Evolutionary conservation across 2,797 vertebrate species (phyloP), one percentile per base, ranked within the genome.

Genomic region (Pangasius macronema): DNA sequence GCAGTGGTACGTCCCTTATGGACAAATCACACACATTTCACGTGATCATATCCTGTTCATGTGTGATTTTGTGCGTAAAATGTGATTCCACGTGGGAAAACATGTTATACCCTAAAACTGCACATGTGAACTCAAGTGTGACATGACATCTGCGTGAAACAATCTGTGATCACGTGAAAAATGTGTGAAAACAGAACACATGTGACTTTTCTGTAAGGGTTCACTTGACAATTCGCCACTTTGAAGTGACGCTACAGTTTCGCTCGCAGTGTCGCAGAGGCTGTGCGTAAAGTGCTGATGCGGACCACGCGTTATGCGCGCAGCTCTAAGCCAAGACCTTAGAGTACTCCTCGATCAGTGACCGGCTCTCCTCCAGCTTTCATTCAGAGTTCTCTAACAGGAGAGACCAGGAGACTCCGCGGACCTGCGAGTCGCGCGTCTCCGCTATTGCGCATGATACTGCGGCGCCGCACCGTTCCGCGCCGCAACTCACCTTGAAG

Each of bases 401-500:
- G 18, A 83, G 20, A 53, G 5, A 22, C 33, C 18, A 33, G 11
- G 27, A 51, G 18, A 13, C 5, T 8, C 14, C 22, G 16, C 82
- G 30, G 82, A 51, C 1, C 61, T 13, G 57, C 5, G 42, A 51
- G 81, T 1, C 8, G 72, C 68, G 57, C 84, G 57, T 30, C 85
- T 92, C 93, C 85, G 86, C 96, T 95, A 97, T 95, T 98, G 97
- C 98, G 97, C 98, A 99, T 97, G 97, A 98, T 97, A 96, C 97
- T 98, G 97, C 97, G 97, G 97, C 96, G 94, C 94, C 89, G 94
- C 92, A 92, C 93, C 65, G 61, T 55, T 67, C 42, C 94, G 94
- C 97, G 94, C 96, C 95, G 94, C 97, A 98, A 97, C 97, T 97
- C 97, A 98, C 96, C 97, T 97, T 98, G 97, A 97, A 96, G 94